A percentile compares a stretch with the other conserved stretches of the same genome.
Conservation (phyloP, 2,797 vertebrate genomes). For the Crenuchus spilurus region DNA sequence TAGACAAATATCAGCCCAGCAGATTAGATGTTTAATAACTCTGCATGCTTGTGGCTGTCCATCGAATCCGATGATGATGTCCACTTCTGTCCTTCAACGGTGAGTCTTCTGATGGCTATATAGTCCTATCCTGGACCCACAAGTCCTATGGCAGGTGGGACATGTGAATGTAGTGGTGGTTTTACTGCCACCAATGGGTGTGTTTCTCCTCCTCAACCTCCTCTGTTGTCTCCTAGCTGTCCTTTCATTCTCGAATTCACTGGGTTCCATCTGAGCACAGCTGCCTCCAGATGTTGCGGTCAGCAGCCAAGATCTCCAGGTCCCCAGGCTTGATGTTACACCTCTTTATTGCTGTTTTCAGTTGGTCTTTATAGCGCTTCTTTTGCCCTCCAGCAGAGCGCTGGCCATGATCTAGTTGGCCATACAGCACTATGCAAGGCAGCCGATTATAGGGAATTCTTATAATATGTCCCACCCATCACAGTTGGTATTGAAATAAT, state of each 20-base stretch:
- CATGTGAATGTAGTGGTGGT: slow-evolving; percentile 34
- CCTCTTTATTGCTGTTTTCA: slow-evolving; percentile 27
- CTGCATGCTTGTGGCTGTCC: slow-evolving; percentile 7
- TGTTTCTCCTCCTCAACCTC: slow-evolving; percentile 32
- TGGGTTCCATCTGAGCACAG: neutral
- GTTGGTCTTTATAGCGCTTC: slow-evolving; percentile 60
- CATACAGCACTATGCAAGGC: slow-evolving; percentile 54
- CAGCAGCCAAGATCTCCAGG: neutral
- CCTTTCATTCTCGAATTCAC: too few relatives aligned
- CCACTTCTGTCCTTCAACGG: slow-evolving; percentile 4
- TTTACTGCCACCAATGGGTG: slow-evolving; percentile 28
- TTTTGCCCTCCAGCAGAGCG: slow-evolving; percentile 57
- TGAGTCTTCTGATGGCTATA: slow-evolving; percentile 15
- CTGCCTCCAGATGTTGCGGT: neutral
- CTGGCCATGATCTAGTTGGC: slow-evolving; percentile 52
- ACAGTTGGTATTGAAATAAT: slow-evolving; percentile 55
- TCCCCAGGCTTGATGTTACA: neutral
- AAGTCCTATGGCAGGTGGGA: slow-evolving; percentile 12
- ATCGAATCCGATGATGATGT: slow-evolving; percentile 9
- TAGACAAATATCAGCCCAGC: too few relatives aligned
- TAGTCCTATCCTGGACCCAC: slow-evolving; percentile 25
- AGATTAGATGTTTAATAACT: too few relatives aligned
- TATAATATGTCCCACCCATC: slow-evolving; percentile 53
- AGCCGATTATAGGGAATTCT: slow-evolving; percentile 38
- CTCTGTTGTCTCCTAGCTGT: slow-evolving; percentile 26